phyloP scores from a whole-genome alignment of 2,888 invertebrate species.

The Theodoxus fluviatilis region DNA sequence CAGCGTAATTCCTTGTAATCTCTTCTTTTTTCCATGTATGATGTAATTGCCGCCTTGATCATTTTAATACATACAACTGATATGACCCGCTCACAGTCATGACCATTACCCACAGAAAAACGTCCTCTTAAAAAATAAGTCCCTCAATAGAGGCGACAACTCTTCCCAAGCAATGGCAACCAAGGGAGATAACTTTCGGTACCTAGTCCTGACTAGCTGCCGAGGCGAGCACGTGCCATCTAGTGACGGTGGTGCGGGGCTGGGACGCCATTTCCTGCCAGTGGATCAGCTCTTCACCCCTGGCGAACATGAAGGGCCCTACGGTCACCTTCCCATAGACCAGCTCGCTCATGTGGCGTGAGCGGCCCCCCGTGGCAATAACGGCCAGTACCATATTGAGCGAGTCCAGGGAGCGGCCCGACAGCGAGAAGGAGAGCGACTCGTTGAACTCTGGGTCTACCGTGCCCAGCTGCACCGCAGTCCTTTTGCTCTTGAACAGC shows the following conservation, averaged over 20 bases:
- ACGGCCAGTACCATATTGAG: conserved; percentile 52
- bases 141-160: no score
- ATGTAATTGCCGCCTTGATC: no score
- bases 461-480: conserved; percentile 42
- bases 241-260: conserved; percentile 43
- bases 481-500: conserved; percentile 55
- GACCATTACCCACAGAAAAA: no score
- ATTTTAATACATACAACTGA: no score
- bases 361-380: conserved; percentile 36
- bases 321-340: conserved; percentile 54
- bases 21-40: no score
- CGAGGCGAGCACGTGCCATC: conserved; percentile 43
- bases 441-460: conserved; percentile 58
- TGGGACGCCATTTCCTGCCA: conserved; percentile 63
- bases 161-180: no score
- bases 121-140: no score
- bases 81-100: no score
- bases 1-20: no score
- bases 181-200: no score
- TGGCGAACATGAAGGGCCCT: conserved; percentile 62
- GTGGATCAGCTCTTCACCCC: conserved; percentile 58
- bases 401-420: conserved; percentile 53
- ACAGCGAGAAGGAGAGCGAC: conserved; percentile 56
- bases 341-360: conserved; percentile 31
- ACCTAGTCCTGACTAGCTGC: conserved; percentile 22